Evolutionary conservation across 2,113 vertebrate species (phyloP), one percentile per base, ranked within the genome.

Genomic region (Lasiurus cinereus): DNA sequence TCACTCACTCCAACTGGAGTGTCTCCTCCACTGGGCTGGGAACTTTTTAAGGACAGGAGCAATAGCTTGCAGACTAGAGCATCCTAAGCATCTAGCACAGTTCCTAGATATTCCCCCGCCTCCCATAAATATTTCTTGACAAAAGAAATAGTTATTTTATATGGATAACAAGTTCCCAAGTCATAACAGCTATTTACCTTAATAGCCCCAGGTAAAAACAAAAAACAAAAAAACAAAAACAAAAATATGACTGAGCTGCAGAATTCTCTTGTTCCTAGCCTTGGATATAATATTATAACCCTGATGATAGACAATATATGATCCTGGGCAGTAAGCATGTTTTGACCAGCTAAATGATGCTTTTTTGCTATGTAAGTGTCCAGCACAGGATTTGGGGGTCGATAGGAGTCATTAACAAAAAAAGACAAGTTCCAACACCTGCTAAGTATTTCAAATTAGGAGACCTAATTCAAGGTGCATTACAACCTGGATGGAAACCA

Each of bases 151-250:
- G 43, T 6, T 52, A 54, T 83, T 91, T 62, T 84, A 67, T 46
- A 88, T 5, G 14, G 31, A 67, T 29, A 94, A 50, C 48, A 80
- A 59, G 29, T 82, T 88, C 36, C 86, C 43, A 84, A 92, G 56
- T 52, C 70, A 13, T 48, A 87, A 74, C 6, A 56, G 36, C 46
- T 48, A 79, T 48, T 83, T 90, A 76, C 90, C 88, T 91, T 59
- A 92, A 54, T 50, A 9, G 84, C 6, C 2, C 78, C 62, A 93
- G 48, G 27, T 33, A 43, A 50, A 78, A n/a, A n/a, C n/a, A n/a
- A 7, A 74, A 2, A 22, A 70, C 10, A 33, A 70, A 14, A 74
- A 77, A 31, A 6, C 4, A 31, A 77, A 76, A 50, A 6, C 29
- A 77, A 77, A 77, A 72, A 50, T 48, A 77, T 77, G 18, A 52